Conservation (phyloP, 1,140 invertebrate species). For the Drosophila sproati region DNA sequence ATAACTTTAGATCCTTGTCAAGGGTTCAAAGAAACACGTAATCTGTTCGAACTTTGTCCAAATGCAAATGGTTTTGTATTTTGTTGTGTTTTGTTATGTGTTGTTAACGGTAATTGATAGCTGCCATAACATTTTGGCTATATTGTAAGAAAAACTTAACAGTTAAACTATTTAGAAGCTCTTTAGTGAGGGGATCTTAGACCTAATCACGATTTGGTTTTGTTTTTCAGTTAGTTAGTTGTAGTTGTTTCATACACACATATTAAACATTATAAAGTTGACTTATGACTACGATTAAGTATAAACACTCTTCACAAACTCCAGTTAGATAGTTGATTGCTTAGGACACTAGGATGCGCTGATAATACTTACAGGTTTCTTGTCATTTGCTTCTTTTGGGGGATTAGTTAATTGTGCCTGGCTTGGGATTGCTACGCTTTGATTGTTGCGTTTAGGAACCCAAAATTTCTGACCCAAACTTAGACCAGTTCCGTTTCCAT, state of each 20-base stretch:
- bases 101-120: constrained; percentile 33
- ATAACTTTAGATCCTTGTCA: constrained; percentile 19
- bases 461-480: constrained; percentile 38
- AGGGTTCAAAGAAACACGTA: constrained; percentile 15
- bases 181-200: constrained; percentile 72
- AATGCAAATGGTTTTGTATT: constrained; percentile 15
- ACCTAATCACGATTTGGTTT: constrained; percentile 73
- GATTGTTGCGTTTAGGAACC: constrained; percentile 61
- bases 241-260: constrained; percentile 12
- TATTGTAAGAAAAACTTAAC: constrained; percentile 60
- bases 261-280: constrained; percentile 2
- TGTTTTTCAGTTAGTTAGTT: constrained; percentile 40
- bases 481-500: constrained; percentile 78
- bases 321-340: constrained; percentile 36
- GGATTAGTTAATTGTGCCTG: constrained; percentile 8
- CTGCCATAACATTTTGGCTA: constrained; percentile 36
- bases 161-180: constrained; percentile 65
- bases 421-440: constrained; percentile 36
- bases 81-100: not conserved
- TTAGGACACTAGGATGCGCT: constrained; percentile 42
- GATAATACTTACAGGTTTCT: constrained; percentile 75
- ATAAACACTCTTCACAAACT: constrained; percentile 50
- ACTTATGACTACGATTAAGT: constrained; percentile 62
- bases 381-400: constrained; percentile 6
- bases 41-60: constrained; percentile 25